These are phyloP conservation scores for Anas georgica DNA, from an alignment of 2,797 vertebrate genomes.

Conservation along the genomic window DNA sequence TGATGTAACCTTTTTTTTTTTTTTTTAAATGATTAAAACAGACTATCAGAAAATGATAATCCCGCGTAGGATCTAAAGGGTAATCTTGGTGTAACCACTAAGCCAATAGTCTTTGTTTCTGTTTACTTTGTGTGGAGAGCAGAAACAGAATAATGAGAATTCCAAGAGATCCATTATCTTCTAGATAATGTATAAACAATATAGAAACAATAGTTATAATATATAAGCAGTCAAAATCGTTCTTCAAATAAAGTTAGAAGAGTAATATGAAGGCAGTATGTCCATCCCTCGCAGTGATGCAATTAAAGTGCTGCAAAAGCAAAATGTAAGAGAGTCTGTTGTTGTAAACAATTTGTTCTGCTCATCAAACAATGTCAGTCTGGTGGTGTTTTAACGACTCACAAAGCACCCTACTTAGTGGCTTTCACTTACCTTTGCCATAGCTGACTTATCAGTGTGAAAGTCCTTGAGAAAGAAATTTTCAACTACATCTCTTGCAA, in stretches of 20 bases:
- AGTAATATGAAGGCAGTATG: background rate
- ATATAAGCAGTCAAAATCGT: background rate
- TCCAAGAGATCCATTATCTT: background rate
- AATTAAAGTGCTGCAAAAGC: background rate
- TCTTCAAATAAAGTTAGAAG: background rate
- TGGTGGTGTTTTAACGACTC: background rate
- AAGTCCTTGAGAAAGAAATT: slow-evolving; percentile 67
- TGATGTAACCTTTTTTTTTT: background rate
- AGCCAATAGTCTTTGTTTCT: background rate
- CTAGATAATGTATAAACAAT: background rate
- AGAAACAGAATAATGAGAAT: background rate
- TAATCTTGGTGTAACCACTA: background rate
- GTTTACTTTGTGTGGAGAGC: background rate
- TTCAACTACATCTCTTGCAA: slow-evolving; percentile 78
- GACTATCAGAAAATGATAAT: background rate
- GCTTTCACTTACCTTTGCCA: slow-evolving; percentile 80
- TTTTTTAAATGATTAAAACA: background rate
- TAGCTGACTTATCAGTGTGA: slow-evolving; percentile 52
- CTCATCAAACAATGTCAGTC: background rate
- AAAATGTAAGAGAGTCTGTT: background rate
- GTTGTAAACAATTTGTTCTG: background rate
- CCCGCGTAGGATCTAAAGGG: background rate
- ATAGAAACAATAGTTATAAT: background rate
- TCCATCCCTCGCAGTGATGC: background rate
- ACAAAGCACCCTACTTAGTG: background rate